Evolutionary conservation across 2,888 invertebrate genomes (phyloP).

Genomic region (Diplazon laetatorius): DNA sequence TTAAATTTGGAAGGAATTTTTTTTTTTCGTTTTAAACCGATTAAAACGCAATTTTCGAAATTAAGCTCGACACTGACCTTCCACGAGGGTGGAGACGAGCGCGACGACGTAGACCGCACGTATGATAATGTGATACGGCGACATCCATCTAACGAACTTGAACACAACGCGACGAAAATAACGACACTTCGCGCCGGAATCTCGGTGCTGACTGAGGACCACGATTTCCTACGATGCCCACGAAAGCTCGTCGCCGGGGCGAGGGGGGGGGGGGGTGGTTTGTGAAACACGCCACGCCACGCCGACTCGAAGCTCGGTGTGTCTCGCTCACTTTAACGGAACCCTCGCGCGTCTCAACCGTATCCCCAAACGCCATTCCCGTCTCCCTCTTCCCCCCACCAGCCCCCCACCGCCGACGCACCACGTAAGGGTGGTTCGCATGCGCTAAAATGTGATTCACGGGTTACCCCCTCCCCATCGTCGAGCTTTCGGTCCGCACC

Average conservation of each 20-base stretch:
- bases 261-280: no score
- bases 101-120: slow-evolving; percentile 75
- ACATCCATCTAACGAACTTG: slow-evolving; percentile 80
- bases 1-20: no score
- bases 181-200: slow-evolving; percentile 79
- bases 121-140: slow-evolving; percentile 78
- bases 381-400: no score
- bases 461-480: slow-evolving; percentile 79
- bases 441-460: slow-evolving; percentile 77
- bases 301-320: slow-evolving; percentile 50
- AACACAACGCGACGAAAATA: slow-evolving; percentile 76
- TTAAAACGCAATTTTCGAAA: slow-evolving; percentile 26
- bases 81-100: slow-evolving; percentile 73
- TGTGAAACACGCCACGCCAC: slow-evolving; percentile 61
- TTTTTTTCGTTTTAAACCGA: no score
- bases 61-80: slow-evolving; percentile 75
- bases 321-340: no score
- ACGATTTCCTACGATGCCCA: slow-evolving; percentile 40
- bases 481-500: slow-evolving; percentile 52
- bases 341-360: slow-evolving; percentile 4
- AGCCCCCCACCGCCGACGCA: slow-evolving; percentile 2
- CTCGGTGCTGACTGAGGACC: slow-evolving; percentile 78
- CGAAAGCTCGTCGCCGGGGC: no score
- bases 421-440: slow-evolving; percentile 72
- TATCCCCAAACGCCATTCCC: background rate